A percentile compares a stretch with the other conserved stretches of the same genome.
These are phyloP conservation scores for Hirtodrosophila cameraria DNA, from an alignment of 2,888 invertebrate species.

Conservation along the genomic window DNA sequence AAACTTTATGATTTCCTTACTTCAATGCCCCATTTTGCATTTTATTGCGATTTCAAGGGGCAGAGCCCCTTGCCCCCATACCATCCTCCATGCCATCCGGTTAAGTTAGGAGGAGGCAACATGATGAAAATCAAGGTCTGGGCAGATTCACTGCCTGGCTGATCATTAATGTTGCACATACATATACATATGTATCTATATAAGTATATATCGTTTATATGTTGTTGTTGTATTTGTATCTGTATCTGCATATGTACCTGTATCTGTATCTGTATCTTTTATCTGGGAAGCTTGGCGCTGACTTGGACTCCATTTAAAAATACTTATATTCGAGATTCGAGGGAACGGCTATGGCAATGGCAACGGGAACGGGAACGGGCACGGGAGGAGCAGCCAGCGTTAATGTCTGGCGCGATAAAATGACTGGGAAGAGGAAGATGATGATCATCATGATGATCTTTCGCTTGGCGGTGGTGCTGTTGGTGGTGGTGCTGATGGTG, in stretches of 20 bases:
- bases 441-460: background rate
- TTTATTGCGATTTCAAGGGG: slow-evolving; percentile 14
- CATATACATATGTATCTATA: slow-evolving; percentile 4
- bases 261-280: slow-evolving; percentile 18
- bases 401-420: slow-evolving; percentile 48
- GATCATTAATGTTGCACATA: slow-evolving; percentile 71
- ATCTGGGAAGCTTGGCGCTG: slow-evolving; percentile 45
- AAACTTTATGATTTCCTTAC: slow-evolving; percentile 31
- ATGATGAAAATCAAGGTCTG: slow-evolving; percentile 52
- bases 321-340: slow-evolving; percentile 7
- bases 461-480: slow-evolving; percentile 32
- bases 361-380: no score
- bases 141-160: slow-evolving; percentile 41
- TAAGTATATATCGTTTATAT: slow-evolving; percentile 1
- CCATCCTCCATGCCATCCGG: no score
- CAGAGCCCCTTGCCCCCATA: background rate
- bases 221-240: slow-evolving; percentile 21
- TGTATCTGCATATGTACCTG: slow-evolving; percentile 6
- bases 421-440: slow-evolving; percentile 19
- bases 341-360: no score
- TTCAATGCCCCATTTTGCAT: slow-evolving; percentile 38
- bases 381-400: slow-evolving; percentile 40
- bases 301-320: slow-evolving; percentile 37
- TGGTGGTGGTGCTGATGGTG: slow-evolving; percentile 31
- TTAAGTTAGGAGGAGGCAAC: background rate